A percentile compares a stretch with the other conserved stretches of the same genome.
Conservation (phyloP, 2,797 vertebrate genomes). For the Tangara arthus region DNA sequence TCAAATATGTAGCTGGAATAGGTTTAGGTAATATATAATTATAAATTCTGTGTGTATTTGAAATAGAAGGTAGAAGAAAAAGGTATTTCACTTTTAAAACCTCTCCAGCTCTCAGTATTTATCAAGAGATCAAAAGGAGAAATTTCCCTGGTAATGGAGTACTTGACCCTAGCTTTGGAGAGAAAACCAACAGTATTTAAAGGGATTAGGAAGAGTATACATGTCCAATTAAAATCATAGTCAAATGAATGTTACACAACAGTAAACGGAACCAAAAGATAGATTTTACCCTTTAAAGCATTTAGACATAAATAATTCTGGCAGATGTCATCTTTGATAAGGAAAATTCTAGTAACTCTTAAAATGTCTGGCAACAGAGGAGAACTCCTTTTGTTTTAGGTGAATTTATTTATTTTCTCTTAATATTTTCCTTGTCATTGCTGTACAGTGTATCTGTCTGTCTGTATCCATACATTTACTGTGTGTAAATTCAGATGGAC, state of each 20-base stretch:
- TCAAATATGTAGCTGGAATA: neutral
- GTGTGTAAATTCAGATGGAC: neutral
- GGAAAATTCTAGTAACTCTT: neutral
- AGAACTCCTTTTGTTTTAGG: constrained; percentile 10
- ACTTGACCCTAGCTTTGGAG: neutral
- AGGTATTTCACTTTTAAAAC: neutral
- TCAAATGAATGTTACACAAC: neutral
- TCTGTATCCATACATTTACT: neutral
- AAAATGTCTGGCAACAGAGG: neutral
- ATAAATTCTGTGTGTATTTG: neutral
- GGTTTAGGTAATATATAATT: neutral
- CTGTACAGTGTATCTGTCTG: neutral
- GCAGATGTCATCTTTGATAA: constrained; percentile 46
- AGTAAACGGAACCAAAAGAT: neutral
- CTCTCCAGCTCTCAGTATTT: neutral
- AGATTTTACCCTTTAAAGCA: neutral
- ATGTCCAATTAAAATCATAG: neutral
- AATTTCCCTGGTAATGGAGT: neutral
- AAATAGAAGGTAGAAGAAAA: neutral
- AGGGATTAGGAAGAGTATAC: neutral
- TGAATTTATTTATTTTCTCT: constrained; percentile 2
- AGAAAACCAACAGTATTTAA: neutral
- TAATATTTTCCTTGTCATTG: constrained; percentile 17
- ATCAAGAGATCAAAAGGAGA: neutral
- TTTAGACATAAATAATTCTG: constrained; percentile 24